Base-by-base conservation (phyloP, 1,140 invertebrate species). In the Cotesia glomerata region DNA sequence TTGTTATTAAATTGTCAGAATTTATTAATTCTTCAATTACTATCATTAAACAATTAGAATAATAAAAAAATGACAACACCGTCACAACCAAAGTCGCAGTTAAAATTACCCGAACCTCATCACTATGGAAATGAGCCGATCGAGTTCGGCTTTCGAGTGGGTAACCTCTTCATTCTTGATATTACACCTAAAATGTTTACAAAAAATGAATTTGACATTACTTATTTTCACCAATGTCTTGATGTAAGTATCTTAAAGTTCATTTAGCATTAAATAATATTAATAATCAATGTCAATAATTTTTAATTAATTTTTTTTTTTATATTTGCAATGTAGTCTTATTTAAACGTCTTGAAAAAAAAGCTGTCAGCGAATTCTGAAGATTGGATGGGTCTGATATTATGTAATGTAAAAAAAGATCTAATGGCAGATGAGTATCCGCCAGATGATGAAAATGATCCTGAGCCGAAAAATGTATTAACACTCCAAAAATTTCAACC, bases 301-400 rank as follows among this genome's bases (percentile, higher is more conserved):
- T 61, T 11, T 9, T 26, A 14, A 34, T 61, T 3, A 34, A 61
- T 61, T 34, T 61, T 34, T 18, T 4, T 61, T 62, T 8, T 2
- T 3, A 26, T 11, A n/a, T 13, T 52, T 54, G 16, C 14, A 3
- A 32, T 67, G 4, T 4, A 67, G 65, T 11, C 39, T 13, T 67
- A 49, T 3, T 54, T 67, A 8, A 51, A 56, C 11, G 76, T 78
- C 26, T 62, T 81, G 2, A 75, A 72, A 0, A 72, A 78, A 36
- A 80, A 81, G 45, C 61, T 80, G n/a, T 59, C 65, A 5, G 76
- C 67, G 70, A 79, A 76, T 35, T 76, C 49, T 58, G 61, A 75
- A 51, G 80, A 82, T 75, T 80, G 75, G 75, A 78, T 82, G 76
- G 77, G 79, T 34, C 39, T 82, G 9, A 70, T 78, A 3, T 39